Percentiles rank a stretch among this genome's conserved stretches.
Conservation (phyloP, 2,113 vertebrate species). For the Thermophis baileyi region DNA sequence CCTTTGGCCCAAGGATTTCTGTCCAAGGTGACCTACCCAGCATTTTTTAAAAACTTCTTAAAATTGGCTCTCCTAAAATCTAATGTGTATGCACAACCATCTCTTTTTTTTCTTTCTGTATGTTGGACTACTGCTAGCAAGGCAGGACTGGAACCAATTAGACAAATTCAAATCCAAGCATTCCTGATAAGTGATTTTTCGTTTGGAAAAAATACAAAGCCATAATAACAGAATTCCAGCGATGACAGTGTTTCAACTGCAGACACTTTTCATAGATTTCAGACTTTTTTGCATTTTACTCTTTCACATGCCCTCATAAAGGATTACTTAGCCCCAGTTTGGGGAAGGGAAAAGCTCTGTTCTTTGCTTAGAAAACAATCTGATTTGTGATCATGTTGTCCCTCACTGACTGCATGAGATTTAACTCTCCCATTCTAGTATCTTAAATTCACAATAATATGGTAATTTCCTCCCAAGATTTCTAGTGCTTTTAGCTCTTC, state of each 20-base stretch:
- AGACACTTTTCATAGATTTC: neutral
- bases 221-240: neutral
- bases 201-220: neutral
- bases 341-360: neutral
- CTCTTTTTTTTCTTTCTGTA: neutral
- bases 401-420: neutral
- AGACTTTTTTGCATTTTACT: neutral
- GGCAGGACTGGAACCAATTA: neutral
- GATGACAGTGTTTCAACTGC: neutral
- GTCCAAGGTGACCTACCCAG: neutral
- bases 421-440: neutral
- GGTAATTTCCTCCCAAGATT: neutral
- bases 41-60: neutral
- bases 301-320: neutral
- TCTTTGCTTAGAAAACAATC: neutral
- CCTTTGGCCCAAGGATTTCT: neutral
- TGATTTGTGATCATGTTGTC: neutral
- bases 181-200: neutral
- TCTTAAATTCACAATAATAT: neutral
- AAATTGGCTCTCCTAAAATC: neutral
- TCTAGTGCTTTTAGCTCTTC: neutral
- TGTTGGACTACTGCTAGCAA: neutral
- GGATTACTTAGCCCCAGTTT: neutral
- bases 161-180: neutral
- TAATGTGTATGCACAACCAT: neutral